phyloP scores from a whole-genome alignment of 1,140 invertebrate genomes.

The Teleopsis dalmanni region DNA sequence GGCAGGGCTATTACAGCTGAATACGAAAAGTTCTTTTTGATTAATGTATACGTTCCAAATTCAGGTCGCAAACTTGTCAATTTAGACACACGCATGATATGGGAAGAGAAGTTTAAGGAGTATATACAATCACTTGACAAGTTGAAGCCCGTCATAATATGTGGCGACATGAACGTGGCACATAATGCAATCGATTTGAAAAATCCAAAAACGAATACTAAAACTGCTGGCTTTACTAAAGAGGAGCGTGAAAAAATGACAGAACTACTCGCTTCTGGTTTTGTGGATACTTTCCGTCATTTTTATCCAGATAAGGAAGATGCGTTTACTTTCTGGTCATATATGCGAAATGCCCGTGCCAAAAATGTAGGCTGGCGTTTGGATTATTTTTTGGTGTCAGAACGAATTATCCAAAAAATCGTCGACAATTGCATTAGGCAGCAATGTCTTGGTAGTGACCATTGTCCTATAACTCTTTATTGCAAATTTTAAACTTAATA shows the following conservation, averaged over 20 bases:
- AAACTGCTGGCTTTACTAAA: conserved; percentile 90
- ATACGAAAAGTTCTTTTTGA: conserved; percentile 84
- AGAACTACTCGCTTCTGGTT: conserved; percentile 68
- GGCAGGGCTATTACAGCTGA: conserved; percentile 95
- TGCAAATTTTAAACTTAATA: conserved; percentile 53
- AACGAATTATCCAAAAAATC: conserved; percentile 64
- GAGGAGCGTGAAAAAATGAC: conserved; percentile 90
- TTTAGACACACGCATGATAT: conserved; percentile 78
- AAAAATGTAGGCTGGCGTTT: conserved; percentile 96
- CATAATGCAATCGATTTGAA: conserved; percentile 92
- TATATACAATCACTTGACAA: conserved; percentile 74
- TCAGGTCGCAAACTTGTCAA: conserved; percentile 75
- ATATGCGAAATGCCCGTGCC: conserved; percentile 49
- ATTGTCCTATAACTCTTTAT: conserved; percentile 76
- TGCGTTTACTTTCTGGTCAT: conserved; percentile 87
- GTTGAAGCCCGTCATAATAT: conserved; percentile 90
- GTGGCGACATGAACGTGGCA: conserved; percentile 96
- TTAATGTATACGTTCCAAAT: conserved; percentile 68
- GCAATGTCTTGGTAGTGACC: conserved; percentile 76
- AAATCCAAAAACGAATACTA: conserved; percentile 90
- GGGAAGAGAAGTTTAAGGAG: conserved; percentile 77
- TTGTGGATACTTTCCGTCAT: conserved; percentile 81
- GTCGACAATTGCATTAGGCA: conserved; percentile 73
- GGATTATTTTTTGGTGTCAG: conserved; percentile 89
- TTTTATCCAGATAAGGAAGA: conserved; percentile 78